Base-by-base conservation (phyloP, 1,140 invertebrate species). In the Drosophila lini region DNA sequence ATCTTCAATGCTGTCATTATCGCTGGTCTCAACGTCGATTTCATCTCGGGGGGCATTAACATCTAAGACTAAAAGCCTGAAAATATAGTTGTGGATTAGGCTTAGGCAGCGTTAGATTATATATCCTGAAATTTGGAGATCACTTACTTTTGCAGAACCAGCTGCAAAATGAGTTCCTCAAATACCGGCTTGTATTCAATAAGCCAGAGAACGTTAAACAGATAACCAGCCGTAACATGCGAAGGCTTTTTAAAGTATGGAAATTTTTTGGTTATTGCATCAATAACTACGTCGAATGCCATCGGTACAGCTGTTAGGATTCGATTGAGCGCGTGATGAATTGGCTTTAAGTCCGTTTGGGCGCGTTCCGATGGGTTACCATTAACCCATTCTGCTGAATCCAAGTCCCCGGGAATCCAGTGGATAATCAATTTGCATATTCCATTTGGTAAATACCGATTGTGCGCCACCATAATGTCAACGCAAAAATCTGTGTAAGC, bases 41-140 rank as follows among this genome's bases (percentile, higher is more conserved):
- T 94, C 93, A 62, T 93, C 93, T 58, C 93, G 93, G 36, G 95
- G 94, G 47, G 94, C 93, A 90, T 94, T 94, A 0, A 96, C 95
- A 93, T 97, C 96, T 69, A 97, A 92, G 57, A 94, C 91, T 32
- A 95, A 91, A 77, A 97, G 91, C 80, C 95, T 96, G 73, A 58
- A 73, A 44, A 22, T 3, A 55, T 28, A 25, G 15, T 34, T 25
- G 7, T 5, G 50, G 22, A 50, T 28, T 63, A 44, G 28, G 13
- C 16, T 22, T 3, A 15, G 7, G 4, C 8, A 8, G 19, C 5
- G 13, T 22, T 22, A 9, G 19, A 55, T 38, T 25, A 22, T 36
- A 22, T 60, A 40, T 25, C 2, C 15, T 63, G 3, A 0, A 36
- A 1, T 25, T 16, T 15, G 32, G 10, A 59, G 13, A 10, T 7